phyloP scores from a whole-genome alignment of 2,888 invertebrate species.

The Stenoptilia bipunctidactyla region DNA sequence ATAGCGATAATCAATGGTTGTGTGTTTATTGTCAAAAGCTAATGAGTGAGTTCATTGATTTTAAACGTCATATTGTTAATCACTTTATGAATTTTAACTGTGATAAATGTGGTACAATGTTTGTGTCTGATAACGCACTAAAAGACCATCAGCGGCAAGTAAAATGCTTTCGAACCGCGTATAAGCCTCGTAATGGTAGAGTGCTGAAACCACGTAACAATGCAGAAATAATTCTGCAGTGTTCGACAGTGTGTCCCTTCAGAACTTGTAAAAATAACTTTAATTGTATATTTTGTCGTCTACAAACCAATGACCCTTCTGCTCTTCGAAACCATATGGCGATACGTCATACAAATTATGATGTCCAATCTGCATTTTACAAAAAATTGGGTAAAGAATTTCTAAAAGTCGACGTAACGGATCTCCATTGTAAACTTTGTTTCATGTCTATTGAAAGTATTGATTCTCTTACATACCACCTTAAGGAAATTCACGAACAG shows the following conservation, averaged over 20 bases:
- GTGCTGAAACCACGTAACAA: conserved; percentile 45
- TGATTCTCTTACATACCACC: conserved; percentile 42
- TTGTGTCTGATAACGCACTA: conserved; percentile 49
- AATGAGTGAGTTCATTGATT: conserved; percentile 38
- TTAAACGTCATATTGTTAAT: conserved; percentile 48
- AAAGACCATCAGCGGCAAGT: conserved; percentile 53
- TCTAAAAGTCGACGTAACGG: conserved; percentile 53
- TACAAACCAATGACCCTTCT: conserved; percentile 49
- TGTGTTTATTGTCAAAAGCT: conserved; percentile 50
- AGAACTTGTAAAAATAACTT: conserved; percentile 59
- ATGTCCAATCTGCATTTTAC: conserved; percentile 53
- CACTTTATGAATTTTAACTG: conserved; percentile 57
- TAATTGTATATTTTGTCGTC: conserved; percentile 55
- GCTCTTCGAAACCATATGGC: conserved; percentile 43
- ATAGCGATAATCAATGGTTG: conserved; percentile 31
- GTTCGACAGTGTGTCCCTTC: conserved; percentile 54
- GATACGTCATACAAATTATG: conserved; percentile 44
- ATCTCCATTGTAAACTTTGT: conserved; percentile 56
- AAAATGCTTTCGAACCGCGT: conserved; percentile 49
- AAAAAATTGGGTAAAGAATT: conserved; percentile 59
- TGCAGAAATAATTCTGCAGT: conserved; percentile 55
- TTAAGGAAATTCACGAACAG: conserved; percentile 51
- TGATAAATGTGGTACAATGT: conserved; percentile 55
- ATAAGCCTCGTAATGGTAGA: conserved; percentile 50
- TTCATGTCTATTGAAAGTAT: conserved; percentile 42